A percentile compares a stretch with the other conserved stretches of the same genome.
phyloP scores from a whole-genome alignment of 2,797 vertebrate genomes.

The Thaleichthys pacificus region DNA sequence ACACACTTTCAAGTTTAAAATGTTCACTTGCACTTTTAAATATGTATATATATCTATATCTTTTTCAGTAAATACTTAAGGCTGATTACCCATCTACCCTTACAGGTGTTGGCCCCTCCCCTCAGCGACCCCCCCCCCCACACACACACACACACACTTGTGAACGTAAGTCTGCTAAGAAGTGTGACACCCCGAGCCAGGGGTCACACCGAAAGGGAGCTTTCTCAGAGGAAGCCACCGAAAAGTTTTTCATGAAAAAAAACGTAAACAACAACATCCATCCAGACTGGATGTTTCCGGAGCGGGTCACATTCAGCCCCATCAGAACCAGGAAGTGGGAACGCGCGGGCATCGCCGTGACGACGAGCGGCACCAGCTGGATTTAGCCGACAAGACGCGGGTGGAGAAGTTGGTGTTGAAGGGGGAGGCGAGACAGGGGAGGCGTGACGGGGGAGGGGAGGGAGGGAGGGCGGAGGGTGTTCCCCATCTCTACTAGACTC shows the following conservation, averaged over 20 bases:
- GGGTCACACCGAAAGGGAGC: background rate
- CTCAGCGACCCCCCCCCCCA: too few species aligned
- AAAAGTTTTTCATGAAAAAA: too few species aligned
- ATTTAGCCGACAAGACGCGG: background rate
- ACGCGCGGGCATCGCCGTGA: too few species aligned
- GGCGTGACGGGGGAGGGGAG: too few species aligned
- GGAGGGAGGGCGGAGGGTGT: background rate
- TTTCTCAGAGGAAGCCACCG: background rate
- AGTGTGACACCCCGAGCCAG: background rate
- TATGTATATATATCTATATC: conserved; percentile 3
- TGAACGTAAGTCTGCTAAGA: too few species aligned
- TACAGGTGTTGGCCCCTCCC: background rate
- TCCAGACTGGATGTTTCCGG: too few species aligned
- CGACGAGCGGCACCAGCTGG: too few species aligned
- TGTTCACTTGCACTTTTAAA: conserved; percentile 14
- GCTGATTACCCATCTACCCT: conserved; percentile 21
- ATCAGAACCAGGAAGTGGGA: background rate
- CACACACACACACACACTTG: too few species aligned
- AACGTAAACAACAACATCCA: too few species aligned
- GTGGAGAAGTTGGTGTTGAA: background rate
- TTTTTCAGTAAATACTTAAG: conserved; percentile 32
- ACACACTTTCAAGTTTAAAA: conserved; percentile 40
- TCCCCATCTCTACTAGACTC: too few species aligned
- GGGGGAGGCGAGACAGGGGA: background rate
- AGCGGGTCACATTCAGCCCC: background rate